Evolutionary conservation across 2,113 vertebrate genomes (phyloP).

Genomic region (Gopherus flavomarginatus): DNA sequence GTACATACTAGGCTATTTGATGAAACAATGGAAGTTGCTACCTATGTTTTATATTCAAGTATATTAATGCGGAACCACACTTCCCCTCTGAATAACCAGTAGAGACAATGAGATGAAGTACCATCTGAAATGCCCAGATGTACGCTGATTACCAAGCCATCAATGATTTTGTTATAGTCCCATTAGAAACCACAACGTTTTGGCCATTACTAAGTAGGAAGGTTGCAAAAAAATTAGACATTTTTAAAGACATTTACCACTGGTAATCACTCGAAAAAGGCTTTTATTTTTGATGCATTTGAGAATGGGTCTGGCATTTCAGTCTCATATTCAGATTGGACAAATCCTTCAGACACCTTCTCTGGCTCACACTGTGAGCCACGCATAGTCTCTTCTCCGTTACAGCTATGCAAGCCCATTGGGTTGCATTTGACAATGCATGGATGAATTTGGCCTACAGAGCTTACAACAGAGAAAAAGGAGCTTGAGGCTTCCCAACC

Average conservation of each 20-base stretch:
- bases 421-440: too few relatives aligned
- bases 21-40: neutral
- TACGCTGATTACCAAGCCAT: neutral
- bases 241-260: neutral
- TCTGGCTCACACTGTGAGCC: neutral
- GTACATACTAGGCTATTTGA: neutral
- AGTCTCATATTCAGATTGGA: neutral
- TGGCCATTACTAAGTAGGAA: neutral
- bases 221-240: neutral
- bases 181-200: neutral
- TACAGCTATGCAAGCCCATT: neutral
- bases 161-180: neutral
- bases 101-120: neutral
- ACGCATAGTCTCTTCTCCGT: neutral
- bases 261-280: neutral
- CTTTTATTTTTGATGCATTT: neutral
- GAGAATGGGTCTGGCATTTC: neutral
- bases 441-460: neutral
- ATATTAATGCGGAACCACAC: neutral
- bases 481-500: neutral
- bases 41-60: neutral
- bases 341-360: neutral
- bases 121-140: neutral
- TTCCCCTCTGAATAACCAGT: neutral
- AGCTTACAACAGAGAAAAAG: neutral